Evolutionary conservation across 2,113 vertebrate genomes (phyloP).

Genomic region (Cisticola juncidis): DNA sequence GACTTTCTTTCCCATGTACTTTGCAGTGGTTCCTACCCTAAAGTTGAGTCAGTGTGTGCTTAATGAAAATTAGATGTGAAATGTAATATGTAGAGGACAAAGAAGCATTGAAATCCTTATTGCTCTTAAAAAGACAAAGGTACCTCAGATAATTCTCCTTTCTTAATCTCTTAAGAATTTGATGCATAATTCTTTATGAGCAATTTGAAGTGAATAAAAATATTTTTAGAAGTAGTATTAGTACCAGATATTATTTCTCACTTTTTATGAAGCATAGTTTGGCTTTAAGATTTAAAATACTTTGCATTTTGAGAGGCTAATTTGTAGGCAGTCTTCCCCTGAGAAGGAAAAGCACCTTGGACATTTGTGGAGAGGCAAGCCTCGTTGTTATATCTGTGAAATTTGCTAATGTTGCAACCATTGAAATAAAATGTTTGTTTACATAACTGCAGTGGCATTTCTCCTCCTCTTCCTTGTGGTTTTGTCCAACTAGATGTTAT

Average conservation of each 20-base stretch:
- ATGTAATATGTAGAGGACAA: slow-evolving; percentile 42
- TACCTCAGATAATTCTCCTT: slow-evolving; percentile 18
- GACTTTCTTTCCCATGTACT: background rate
- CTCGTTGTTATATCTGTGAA: slow-evolving; percentile 30
- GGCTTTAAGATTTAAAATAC: background rate
- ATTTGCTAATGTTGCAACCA: slow-evolving; percentile 47
- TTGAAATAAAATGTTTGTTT: slow-evolving; percentile 75
- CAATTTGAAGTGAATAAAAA: background rate
- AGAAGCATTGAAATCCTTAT: slow-evolving; percentile 35
- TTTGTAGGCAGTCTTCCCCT: background rate
- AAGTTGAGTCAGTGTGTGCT: slow-evolving; percentile 13
- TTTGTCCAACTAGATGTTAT: slow-evolving; percentile 74
- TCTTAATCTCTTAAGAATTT: background rate
- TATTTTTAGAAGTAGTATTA: background rate
- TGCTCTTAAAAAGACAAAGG: slow-evolving; percentile 43
- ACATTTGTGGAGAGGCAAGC: background rate
- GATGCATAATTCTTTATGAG: background rate
- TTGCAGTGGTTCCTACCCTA: background rate
- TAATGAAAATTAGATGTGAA: slow-evolving; percentile 59
- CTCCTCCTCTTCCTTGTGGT: slow-evolving; percentile 69
- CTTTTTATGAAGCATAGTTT: background rate
- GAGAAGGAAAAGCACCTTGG: background rate
- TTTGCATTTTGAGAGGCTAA: slow-evolving; percentile 6
- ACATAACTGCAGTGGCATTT: slow-evolving; percentile 57
- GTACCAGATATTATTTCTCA: background rate